Conservation (phyloP, 1,140 invertebrate genomes). For the Maconellicoccus hirsutus region DNA sequence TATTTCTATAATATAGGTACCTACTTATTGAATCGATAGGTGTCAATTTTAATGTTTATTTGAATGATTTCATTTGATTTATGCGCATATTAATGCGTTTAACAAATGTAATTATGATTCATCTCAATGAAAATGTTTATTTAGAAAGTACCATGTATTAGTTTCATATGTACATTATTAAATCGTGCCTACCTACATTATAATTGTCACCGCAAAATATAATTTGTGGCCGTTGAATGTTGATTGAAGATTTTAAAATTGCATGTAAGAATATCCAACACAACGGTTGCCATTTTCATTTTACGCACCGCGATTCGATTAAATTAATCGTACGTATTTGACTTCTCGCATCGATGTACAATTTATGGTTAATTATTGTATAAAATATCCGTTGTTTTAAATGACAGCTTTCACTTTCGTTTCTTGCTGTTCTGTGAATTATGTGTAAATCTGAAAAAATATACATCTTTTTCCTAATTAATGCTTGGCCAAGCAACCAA, state of each 20-base stretch:
- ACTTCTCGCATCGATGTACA: conserved; percentile 2
- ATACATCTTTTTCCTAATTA: no score
- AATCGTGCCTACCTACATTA: no score
- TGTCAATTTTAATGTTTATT: no score
- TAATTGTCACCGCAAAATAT: not conserved
- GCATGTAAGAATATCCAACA: not conserved
- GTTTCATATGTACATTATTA: no score
- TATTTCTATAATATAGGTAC: no score
- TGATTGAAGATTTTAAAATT: not conserved
- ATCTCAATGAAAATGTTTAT: not conserved
- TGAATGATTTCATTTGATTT: no score
- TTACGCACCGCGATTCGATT: not conserved
- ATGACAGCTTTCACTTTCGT: not conserved
- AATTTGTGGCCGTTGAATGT: not conserved
- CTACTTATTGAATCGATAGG: no score
- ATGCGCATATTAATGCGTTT: no score
- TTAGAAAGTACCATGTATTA: not conserved
- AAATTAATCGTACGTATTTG: not conserved
- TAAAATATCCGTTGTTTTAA: not conserved
- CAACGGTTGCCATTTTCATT: not conserved
- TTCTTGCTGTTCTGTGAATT: not conserved
- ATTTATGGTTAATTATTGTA: not conserved
- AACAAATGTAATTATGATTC: no score
- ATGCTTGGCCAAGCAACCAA: no score
- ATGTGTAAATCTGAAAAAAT: no score